A percentile compares a stretch with the other conserved stretches of the same genome.
phyloP scores from a whole-genome alignment of 2,888 invertebrate genomes.

The Melolontha melolontha region DNA sequence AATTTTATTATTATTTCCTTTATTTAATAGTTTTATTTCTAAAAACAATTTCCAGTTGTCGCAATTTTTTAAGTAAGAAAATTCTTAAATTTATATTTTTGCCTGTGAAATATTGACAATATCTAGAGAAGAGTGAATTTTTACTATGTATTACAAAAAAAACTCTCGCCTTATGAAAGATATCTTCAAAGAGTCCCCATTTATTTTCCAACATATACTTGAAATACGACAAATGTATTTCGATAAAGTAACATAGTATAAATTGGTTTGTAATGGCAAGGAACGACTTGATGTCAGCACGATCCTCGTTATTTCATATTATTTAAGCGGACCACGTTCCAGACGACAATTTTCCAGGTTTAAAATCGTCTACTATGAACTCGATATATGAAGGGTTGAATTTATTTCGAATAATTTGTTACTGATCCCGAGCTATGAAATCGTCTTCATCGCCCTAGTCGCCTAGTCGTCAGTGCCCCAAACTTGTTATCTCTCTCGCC shows the following conservation, averaged over 20 bases:
- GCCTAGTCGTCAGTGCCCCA: background rate
- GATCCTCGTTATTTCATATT: conserved; percentile 10
- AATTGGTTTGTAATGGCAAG: conserved; percentile 24
- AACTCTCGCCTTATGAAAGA: too few relatives aligned
- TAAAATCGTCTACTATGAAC: conserved; percentile 22
- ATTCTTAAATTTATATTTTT: too few relatives aligned
- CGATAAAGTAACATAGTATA: conserved; percentile 12
- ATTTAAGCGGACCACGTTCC: conserved; percentile 26
- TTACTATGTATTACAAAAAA: too few relatives aligned
- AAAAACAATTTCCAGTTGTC: too few relatives aligned
- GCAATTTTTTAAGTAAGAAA: too few relatives aligned
- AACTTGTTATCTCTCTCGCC: conserved; percentile 18
- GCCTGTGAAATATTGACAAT: too few relatives aligned
- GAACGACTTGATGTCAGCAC: conserved; percentile 18
- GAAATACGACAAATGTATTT: conserved; percentile 11
- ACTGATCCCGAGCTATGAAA: conserved; percentile 5
- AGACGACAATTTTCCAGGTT: conserved; percentile 28
- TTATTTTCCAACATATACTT: background rate
- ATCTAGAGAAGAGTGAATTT: too few relatives aligned
- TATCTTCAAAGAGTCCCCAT: too few relatives aligned
- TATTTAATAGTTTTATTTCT: too few relatives aligned
- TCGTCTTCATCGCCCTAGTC: background rate
- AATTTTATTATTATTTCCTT: too few relatives aligned
- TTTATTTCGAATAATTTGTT: conserved; percentile 36
- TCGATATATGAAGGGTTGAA: conserved; percentile 27